Percentiles rank a stretch among this genome's conserved stretches.
Conservation (phyloP, 35 echinoderm and acorn worm genomes). For the Ptychodera flava region DNA sequence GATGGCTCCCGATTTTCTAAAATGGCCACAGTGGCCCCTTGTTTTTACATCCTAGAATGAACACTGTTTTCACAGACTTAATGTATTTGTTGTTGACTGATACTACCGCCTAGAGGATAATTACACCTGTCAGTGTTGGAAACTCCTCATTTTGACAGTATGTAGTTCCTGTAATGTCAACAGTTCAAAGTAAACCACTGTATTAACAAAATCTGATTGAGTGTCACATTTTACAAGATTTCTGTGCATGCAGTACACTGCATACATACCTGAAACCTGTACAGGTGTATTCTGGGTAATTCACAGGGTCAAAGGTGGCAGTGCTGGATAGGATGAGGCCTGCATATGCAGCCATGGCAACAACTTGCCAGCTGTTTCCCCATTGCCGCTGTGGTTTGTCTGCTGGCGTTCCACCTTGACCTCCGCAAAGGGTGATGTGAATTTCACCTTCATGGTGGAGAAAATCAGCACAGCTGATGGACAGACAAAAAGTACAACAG, state of each 20-base stretch:
- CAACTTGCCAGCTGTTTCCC: conserved; percentile 84
- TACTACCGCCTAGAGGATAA: no score
- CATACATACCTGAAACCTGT: conserved; percentile 72
- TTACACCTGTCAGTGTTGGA: no score
- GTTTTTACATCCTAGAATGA: no score
- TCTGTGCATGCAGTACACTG: neutral
- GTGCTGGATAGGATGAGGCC: conserved; percentile 66
- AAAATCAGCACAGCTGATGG: conserved; percentile 24
- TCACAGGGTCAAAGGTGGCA: conserved; percentile 21
- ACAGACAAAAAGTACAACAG: neutral
- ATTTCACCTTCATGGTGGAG: conserved; percentile 41
- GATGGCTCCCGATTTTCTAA: no score
- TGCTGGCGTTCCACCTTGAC: conserved; percentile 83
- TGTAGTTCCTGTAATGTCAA: no score
- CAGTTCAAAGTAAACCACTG: no score
- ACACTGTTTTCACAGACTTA: no score
- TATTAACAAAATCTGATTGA: no score
- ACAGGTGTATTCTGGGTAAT: conserved; percentile 31
- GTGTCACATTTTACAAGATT: no score
- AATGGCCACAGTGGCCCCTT: no score
- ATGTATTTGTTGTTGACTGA: no score
- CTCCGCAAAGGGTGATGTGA: conserved; percentile 71
- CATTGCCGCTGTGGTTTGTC: conserved; percentile 75
- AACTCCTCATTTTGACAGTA: no score
- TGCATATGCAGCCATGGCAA: conserved; percentile 90